These are phyloP conservation scores for Tupiocoris notatus DNA, from an alignment of 2,888 invertebrate species.

Conservation along the genomic window DNA sequence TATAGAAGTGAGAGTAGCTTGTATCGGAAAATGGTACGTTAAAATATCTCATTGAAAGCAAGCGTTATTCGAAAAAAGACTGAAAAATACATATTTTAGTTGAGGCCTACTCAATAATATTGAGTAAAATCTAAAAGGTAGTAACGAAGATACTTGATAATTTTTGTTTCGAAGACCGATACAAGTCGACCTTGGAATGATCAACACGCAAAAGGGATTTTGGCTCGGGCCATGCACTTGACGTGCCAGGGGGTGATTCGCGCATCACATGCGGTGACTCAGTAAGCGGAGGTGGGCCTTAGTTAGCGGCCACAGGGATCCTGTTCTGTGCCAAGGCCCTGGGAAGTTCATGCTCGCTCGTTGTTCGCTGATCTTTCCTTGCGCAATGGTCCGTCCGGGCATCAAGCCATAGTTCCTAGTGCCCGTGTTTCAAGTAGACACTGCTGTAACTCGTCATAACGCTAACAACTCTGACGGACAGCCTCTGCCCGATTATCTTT, in stretches of 20 bases:
- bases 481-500: neutral
- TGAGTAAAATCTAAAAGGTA: no score
- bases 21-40: no score
- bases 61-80: no score
- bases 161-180: no score
- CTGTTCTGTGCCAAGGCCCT: neutral
- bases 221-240: neutral
- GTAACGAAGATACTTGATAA: no score
- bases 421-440: no score
- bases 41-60: no score
- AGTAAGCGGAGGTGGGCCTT: no score
- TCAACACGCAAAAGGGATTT: neutral
- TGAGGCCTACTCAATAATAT: no score
- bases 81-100: no score
- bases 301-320: neutral
- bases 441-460: no score
- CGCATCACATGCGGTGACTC: neutral
- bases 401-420: neutral
- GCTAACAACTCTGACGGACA: neutral
- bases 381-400: neutral
- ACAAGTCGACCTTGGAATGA: neutral
- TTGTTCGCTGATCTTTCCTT: neutral
- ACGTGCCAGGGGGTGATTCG: neutral
- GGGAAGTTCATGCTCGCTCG: neutral
- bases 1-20: no score